A percentile compares a stretch with the other conserved stretches of the same genome.
Conservation (phyloP, 2,888 invertebrate species). For the Masnerella sp. region DNA sequence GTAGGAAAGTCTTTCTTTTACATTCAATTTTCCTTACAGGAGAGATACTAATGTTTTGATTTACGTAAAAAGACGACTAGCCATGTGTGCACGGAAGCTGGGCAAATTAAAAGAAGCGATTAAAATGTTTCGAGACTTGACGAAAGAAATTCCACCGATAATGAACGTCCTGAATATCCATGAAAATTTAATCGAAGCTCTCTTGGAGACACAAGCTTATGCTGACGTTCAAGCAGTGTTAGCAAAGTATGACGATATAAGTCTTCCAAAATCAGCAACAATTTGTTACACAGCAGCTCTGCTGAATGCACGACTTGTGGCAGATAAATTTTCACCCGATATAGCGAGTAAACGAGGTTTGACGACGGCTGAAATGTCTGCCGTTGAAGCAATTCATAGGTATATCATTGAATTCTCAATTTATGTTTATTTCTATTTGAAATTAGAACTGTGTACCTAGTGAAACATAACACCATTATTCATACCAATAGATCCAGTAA, state of each 20-base stretch:
- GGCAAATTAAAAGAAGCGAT: constrained; percentile 96
- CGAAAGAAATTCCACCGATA: constrained; percentile 97
- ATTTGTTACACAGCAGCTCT: constrained; percentile 97
- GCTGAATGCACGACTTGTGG: constrained; percentile 93
- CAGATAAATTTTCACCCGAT: constrained; percentile 92
- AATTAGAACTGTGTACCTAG: no score
- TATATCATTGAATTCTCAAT: background rate
- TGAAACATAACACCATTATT: no score
- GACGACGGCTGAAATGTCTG: constrained; percentile 92
- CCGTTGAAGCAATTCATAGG: constrained; percentile 95
- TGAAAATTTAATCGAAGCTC: constrained; percentile 96
- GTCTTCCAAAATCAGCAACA: constrained; percentile 95
- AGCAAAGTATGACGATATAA: constrained; percentile 96
- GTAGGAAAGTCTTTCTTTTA: no score
- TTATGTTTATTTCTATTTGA: background rate
- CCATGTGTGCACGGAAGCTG: constrained; percentile 98
- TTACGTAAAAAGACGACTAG: constrained; percentile 94
- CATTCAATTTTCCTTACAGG: no score
- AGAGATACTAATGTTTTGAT: constrained; percentile 96
- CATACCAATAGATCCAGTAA: no score
- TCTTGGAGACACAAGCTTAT: constrained; percentile 97
- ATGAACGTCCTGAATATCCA: constrained; percentile 95
- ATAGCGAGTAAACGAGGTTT: constrained; percentile 90
- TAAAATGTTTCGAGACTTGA: constrained; percentile 97
- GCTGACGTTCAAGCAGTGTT: constrained; percentile 96